Percentiles rank a stretch among this genome's conserved stretches.
phyloP scores from a whole-genome alignment of 64 coral and sea anemone genomes.

The Cladopsammia gracilis region DNA sequence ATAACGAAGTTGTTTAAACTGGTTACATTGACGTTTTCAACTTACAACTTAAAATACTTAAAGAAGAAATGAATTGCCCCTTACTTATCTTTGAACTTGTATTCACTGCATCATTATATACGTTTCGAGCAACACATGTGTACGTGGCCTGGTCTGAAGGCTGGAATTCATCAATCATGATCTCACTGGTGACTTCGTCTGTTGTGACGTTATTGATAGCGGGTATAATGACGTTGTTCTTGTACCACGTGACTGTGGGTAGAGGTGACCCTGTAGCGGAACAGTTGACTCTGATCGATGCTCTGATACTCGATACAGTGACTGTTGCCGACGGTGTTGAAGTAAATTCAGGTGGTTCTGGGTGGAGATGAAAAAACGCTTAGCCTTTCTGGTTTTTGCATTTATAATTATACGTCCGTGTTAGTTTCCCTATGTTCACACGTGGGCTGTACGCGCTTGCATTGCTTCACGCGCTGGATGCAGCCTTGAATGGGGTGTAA shows the following conservation, averaged over 20 bases:
- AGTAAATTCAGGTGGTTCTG: not conserved
- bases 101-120: not conserved
- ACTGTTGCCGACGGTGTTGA: not conserved
- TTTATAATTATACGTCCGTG: no score
- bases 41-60: no score
- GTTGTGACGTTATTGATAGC: not conserved
- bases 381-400: no score
- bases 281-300: not conserved
- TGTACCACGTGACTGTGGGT: conserved; percentile 26
- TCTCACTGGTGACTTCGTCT: conserved; percentile 3
- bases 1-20: no score
- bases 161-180: conserved; percentile 5
- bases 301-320: not conserved
- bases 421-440: no score
- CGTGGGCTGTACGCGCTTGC: no score
- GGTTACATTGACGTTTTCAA: no score
- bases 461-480: no score
- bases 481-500: no score
- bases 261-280: conserved; percentile 8
- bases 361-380: not conserved
- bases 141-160: not conserved
- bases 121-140: conserved; percentile 26
- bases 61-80: not conserved
- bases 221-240: not conserved
- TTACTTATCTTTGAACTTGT: conserved; percentile 6